Percentiles rank a stretch among this genome's conserved stretches.
phyloP scores from a whole-genome alignment of 2,113 vertebrate species.

The Brienomyrus brachyistius region DNA sequence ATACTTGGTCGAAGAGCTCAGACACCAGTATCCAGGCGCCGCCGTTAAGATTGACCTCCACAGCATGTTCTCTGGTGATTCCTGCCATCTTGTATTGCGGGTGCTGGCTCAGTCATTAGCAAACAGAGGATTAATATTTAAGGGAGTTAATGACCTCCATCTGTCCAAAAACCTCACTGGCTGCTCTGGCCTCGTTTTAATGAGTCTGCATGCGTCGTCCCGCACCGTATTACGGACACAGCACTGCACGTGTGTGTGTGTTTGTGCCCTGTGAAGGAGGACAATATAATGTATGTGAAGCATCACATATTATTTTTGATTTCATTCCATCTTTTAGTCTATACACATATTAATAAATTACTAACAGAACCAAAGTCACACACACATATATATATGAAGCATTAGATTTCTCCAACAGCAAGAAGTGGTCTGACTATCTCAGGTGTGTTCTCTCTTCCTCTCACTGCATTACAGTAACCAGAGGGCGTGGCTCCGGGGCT shows the following conservation, averaged over 20 bases:
- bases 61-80: not conserved
- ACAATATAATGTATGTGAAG: not conserved
- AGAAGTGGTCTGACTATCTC: not conserved
- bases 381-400: not conserved
- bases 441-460: not conserved
- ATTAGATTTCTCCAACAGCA: not conserved
- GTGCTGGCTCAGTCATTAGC: constrained; percentile 44
- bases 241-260: not conserved
- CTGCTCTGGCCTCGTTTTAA: not conserved
- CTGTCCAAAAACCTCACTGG: not conserved
- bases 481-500: not conserved
- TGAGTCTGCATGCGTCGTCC: not conserved
- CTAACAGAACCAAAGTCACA: not conserved
- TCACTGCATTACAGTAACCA: not conserved
- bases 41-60: not conserved
- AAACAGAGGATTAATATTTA: constrained; percentile 69
- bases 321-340: not conserved
- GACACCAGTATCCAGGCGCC: not conserved
- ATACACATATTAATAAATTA: not conserved
- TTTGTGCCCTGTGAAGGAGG: not conserved
- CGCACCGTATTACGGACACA: not conserved
- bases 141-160: constrained; percentile 43
- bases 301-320: not conserved
- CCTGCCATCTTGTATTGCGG: not conserved
- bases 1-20: not conserved